phyloP scores from a whole-genome alignment of 1,140 invertebrate genomes.

The Halyomorpha halys region DNA sequence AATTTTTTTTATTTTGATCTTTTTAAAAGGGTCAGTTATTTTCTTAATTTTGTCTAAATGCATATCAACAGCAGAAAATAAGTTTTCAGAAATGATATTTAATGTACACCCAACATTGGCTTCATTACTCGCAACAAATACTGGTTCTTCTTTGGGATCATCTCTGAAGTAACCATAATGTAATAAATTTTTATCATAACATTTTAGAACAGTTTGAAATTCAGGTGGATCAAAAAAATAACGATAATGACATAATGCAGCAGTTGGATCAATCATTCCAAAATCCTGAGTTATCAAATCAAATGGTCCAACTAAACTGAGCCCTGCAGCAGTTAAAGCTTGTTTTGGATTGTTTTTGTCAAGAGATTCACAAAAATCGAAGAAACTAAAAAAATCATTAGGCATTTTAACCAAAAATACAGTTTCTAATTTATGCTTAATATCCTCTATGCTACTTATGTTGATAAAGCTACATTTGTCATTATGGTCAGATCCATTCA shows the following conservation, averaged over 20 bases:
- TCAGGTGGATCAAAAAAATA: slow-evolving; percentile 91
- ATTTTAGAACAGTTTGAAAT: slow-evolving; percentile 48
- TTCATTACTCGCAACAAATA: slow-evolving; percentile 66
- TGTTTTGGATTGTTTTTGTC: slow-evolving; percentile 47
- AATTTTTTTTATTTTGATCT: slow-evolving; percentile 45
- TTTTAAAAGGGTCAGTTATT: slow-evolving; percentile 52
- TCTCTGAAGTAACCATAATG: slow-evolving; percentile 64
- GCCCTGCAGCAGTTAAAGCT: slow-evolving; percentile 52
- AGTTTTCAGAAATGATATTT: slow-evolving; percentile 61
- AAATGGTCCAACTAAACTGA: slow-evolving; percentile 74
- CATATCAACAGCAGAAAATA: slow-evolving; percentile 74
- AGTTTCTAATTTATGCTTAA: slow-evolving; percentile 44
- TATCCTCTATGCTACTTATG: not conserved
- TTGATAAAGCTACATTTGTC: not conserved
- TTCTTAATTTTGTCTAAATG: slow-evolving; percentile 53
- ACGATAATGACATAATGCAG: slow-evolving; percentile 57
- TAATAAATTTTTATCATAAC: slow-evolving; percentile 30
- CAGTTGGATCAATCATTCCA: slow-evolving; percentile 34
- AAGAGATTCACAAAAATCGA: slow-evolving; percentile 61
- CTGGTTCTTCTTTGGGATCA: slow-evolving; percentile 57
- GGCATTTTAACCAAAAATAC: slow-evolving; percentile 82
- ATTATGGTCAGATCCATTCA: not conserved
- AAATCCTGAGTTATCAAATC: slow-evolving; percentile 66
- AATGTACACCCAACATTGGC: slow-evolving; percentile 55
- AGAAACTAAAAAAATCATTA: slow-evolving; percentile 75